Percentiles rank a stretch among this genome's conserved stretches.
These are phyloP conservation scores for Megalurothrips usitatus DNA, from an alignment of 2,888 invertebrate species.

Conservation along the genomic window DNA sequence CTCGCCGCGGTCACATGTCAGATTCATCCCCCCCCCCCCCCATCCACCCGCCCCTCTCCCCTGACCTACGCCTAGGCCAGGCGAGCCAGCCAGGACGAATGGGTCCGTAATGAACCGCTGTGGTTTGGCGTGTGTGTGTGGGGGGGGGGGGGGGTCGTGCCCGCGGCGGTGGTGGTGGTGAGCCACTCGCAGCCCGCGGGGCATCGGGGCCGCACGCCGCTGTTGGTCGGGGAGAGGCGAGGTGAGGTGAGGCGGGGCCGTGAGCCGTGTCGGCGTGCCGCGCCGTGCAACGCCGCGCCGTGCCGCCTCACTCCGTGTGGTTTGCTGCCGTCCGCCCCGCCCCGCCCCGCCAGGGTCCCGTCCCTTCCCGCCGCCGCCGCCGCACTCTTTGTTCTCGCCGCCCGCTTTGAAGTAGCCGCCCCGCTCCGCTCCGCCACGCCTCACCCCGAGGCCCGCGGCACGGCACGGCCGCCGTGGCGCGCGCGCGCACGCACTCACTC, in stretches of 20 bases:
- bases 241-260: not conserved
- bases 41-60: not conserved
- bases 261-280: not conserved
- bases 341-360: not conserved
- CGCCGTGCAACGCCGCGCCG: not conserved
- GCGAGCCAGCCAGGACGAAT: not conserved
- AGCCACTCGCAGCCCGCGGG: constrained; percentile 20
- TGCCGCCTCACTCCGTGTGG: not conserved
- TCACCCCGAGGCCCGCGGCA: constrained; percentile 9
- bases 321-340: constrained; percentile 1
- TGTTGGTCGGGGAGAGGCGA: not conserved
- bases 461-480: not conserved
- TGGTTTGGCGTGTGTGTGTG: not conserved
- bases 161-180: not conserved
- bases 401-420: constrained; percentile 20
- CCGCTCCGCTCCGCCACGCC: not conserved
- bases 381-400: constrained; percentile 20
- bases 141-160: not conserved
- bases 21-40: not conserved
- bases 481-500: too few relatives aligned
- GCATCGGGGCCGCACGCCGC: not conserved
- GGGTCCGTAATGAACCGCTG: not conserved
- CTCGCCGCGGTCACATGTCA: too few relatives aligned
- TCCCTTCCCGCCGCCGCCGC: not conserved
- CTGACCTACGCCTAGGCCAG: not conserved